A percentile compares a stretch with the other conserved stretches of the same genome.
Evolutionary conservation across 1,140 invertebrate genomes (phyloP).

Genomic region (Polypedilum pembai): DNA sequence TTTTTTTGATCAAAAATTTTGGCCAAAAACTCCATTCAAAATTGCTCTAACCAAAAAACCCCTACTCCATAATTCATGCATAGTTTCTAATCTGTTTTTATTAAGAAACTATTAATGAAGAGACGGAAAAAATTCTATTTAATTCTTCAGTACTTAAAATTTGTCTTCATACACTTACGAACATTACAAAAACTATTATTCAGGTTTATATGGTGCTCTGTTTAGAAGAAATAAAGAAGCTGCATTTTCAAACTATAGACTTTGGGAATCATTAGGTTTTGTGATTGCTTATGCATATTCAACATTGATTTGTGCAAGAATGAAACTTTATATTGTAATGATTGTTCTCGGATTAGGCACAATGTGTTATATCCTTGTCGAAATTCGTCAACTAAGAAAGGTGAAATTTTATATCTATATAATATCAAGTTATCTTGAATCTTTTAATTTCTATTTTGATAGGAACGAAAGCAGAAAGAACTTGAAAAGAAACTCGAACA

Average conservation of each 20-base stretch:
- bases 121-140: too few species aligned
- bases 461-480: constrained; percentile 52
- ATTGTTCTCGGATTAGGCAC: constrained; percentile 69
- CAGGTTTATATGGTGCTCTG: constrained; percentile 85
- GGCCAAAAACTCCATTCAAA: too few species aligned
- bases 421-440: too few species aligned
- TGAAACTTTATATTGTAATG: constrained; percentile 85
- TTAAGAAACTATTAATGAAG: too few species aligned
- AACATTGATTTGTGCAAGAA: constrained; percentile 75
- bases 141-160: too few species aligned
- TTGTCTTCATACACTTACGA: too few species aligned
- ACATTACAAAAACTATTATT: constrained; percentile 35
- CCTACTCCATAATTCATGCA: too few species aligned
- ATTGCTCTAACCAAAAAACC: too few species aligned
- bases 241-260: constrained; percentile 91
- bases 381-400: constrained; percentile 73
- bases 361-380: constrained; percentile 72
- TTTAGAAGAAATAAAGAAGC: constrained; percentile 89
- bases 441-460: constrained; percentile 25
- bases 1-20: too few species aligned
- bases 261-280: constrained; percentile 90
- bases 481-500: constrained; percentile 61
- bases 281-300: constrained; percentile 86
- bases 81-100: constrained; percentile 24
- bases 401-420: too few species aligned